Evolutionary conservation across 2,888 invertebrate species (phyloP).

Genomic region (Lepeophtheirus nordmannii): DNA sequence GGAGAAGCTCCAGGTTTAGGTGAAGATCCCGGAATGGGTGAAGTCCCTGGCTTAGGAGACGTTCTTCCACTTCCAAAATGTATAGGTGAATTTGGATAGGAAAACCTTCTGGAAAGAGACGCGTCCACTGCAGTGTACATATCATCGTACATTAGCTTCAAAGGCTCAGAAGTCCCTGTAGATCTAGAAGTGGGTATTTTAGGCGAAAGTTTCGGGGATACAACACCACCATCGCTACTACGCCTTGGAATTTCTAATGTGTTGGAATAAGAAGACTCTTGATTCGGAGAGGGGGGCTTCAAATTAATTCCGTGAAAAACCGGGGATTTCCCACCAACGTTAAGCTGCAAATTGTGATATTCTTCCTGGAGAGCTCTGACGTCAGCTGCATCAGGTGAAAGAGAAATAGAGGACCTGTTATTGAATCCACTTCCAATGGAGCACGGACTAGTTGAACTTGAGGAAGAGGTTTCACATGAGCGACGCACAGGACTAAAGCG

Average conservation of each 20-base stretch:
- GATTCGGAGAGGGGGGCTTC: not conserved
- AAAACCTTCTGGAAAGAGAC: slow-evolving; percentile 7
- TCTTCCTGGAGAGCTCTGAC: slow-evolving; percentile 19
- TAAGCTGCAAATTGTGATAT: not conserved
- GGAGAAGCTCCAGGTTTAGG: not conserved
- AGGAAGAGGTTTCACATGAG: not conserved
- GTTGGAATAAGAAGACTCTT: not conserved
- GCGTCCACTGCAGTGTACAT: slow-evolving; percentile 9
- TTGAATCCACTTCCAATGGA: not conserved
- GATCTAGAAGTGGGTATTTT: not conserved
- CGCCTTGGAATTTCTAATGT: slow-evolving; percentile 1
- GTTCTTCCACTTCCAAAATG: slow-evolving; percentile 1
- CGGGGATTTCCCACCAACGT: not conserved
- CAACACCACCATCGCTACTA: slow-evolving; percentile 1
- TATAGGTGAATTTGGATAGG: slow-evolving; percentile 21
- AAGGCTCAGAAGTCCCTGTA: slow-evolving; percentile 9
- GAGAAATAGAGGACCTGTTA: not conserved
- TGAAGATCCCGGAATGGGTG: not conserved
- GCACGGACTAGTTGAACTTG: not conserved
- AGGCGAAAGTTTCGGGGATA: not conserved
- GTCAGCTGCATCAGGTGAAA: not conserved
- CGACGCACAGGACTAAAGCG: not conserved
- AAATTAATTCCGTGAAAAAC: not conserved
- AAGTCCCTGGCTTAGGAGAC: not conserved
- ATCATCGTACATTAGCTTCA: slow-evolving; percentile 11